A percentile compares a stretch with the other conserved stretches of the same genome.
These are phyloP conservation scores for Drosophila nr. perissopoda DNA, from an alignment of 2,888 invertebrate species.

Conservation along the genomic window DNA sequence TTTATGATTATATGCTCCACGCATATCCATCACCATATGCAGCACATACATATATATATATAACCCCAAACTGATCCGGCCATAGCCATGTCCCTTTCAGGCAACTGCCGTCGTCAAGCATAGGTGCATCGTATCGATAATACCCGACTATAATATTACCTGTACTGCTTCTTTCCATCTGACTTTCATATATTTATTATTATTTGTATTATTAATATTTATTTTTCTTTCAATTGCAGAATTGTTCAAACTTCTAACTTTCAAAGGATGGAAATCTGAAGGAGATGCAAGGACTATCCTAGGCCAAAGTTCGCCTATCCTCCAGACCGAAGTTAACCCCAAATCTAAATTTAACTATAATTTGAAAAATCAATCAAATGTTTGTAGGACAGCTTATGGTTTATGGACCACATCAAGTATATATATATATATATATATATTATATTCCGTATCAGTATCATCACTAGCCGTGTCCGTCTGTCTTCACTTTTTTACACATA, in stretches of 20 bases:
- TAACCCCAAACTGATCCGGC: slow-evolving; percentile 13
- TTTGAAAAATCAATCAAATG: not conserved
- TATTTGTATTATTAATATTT: too few relatives aligned
- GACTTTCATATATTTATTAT: too few relatives aligned
- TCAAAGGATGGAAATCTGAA: not conserved
- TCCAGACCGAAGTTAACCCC: not conserved
- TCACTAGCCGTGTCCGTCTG: too few relatives aligned
- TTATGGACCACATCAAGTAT: too few relatives aligned
- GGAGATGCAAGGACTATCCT: not conserved
- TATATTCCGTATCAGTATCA: too few relatives aligned
- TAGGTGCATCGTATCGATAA: not conserved
- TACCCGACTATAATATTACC: not conserved
- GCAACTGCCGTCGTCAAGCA: not conserved
- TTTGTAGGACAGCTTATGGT: not conserved
- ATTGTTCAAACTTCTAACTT: too few relatives aligned
- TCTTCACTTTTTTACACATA: too few relatives aligned
- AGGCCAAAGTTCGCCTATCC: not conserved
- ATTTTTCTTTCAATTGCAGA: too few relatives aligned
- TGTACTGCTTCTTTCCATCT: not conserved
- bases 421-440: too few relatives aligned
- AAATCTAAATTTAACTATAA: not conserved
- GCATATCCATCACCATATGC: slow-evolving; percentile 73
- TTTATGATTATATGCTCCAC: slow-evolving; percentile 71
- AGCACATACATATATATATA: slow-evolving; percentile 24
- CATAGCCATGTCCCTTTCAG: slow-evolving; percentile 3